Percentiles rank a stretch among this genome's conserved stretches.
phyloP scores from a whole-genome alignment of 1,140 invertebrate species.

The Platyscapa corneri region DNA sequence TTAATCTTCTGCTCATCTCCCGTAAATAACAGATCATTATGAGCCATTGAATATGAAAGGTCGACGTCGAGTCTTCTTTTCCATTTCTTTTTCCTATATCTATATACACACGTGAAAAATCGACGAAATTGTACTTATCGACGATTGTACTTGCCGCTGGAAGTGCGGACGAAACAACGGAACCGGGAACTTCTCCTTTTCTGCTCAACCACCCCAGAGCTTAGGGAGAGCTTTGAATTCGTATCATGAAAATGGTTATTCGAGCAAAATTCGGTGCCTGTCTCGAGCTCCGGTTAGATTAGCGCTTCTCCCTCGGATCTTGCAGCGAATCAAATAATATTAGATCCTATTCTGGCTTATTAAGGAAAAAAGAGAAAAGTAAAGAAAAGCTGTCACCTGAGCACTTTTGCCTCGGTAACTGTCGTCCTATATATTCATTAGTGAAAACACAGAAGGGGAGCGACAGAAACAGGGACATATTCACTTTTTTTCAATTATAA shows the following conservation, averaged over 20 bases:
- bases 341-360: conserved; percentile 19
- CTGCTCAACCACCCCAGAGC: neutral
- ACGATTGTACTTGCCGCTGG: neutral
- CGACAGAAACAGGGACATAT: too few relatives aligned
- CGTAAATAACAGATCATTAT: conserved; percentile 39
- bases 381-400: too few relatives aligned
- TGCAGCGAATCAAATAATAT: conserved; percentile 38
- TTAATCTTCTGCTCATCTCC: conserved; percentile 25
- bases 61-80: neutral
- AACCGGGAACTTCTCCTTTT: neutral
- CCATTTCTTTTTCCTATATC: neutral
- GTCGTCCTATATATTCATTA: too few relatives aligned
- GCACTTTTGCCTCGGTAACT: too few relatives aligned
- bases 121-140: conserved; percentile 34
- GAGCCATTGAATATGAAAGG: conserved; percentile 15
- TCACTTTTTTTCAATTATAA: too few relatives aligned
- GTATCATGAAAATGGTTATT: conserved; percentile 20
- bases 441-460: too few relatives aligned
- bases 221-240: neutral
- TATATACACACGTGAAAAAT: conserved; percentile 3
- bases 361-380: neutral
- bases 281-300: neutral
- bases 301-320: neutral
- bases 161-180: conserved; percentile 15
- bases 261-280: conserved; percentile 14